A percentile compares a stretch with the other conserved stretches of the same genome.
Conservation (phyloP, 2,888 invertebrate genomes). For the Eilema griseolum region DNA sequence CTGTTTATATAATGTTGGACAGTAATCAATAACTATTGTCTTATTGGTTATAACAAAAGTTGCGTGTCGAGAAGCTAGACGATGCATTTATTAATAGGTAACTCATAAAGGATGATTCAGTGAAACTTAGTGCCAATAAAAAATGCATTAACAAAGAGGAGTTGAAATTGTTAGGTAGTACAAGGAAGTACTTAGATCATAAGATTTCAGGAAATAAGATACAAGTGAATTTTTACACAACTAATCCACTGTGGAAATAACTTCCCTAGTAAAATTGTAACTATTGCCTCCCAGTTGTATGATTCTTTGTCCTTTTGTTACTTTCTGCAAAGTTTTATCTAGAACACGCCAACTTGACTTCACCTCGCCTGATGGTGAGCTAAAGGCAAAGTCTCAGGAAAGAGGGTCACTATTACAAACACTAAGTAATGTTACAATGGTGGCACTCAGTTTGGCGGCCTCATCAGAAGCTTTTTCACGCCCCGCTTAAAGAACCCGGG, state of each 20-base stretch:
- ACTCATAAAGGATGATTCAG: slow-evolving; percentile 56
- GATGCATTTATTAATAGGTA: slow-evolving; percentile 61
- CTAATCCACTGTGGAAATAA: neutral
- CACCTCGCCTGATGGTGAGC: too few species aligned
- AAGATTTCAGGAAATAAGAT: neutral
- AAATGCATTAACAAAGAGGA: neutral
- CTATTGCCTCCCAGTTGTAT: too few species aligned
- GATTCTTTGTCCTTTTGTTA: too few species aligned
- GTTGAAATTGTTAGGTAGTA: neutral
- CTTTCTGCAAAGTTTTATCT: neutral
- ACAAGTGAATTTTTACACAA: neutral
- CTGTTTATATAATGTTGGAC: slow-evolving; percentile 51
- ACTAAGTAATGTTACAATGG: too few species aligned
- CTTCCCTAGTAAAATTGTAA: too few species aligned
- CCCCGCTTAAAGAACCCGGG: too few species aligned
- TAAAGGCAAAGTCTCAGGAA: too few species aligned
- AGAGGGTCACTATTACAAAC: too few species aligned
- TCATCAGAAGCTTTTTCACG: too few species aligned
- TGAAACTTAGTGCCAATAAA: slow-evolving; percentile 30
- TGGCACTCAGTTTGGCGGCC: too few species aligned
- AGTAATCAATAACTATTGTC: slow-evolving; percentile 55
- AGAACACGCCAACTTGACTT: too few species aligned
- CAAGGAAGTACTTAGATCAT: neutral
- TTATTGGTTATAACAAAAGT: slow-evolving; percentile 59
- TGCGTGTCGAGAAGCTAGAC: slow-evolving; percentile 55